Conservation (phyloP, 2,797 vertebrate genomes). For the Pelodytes ibericus region DNA sequence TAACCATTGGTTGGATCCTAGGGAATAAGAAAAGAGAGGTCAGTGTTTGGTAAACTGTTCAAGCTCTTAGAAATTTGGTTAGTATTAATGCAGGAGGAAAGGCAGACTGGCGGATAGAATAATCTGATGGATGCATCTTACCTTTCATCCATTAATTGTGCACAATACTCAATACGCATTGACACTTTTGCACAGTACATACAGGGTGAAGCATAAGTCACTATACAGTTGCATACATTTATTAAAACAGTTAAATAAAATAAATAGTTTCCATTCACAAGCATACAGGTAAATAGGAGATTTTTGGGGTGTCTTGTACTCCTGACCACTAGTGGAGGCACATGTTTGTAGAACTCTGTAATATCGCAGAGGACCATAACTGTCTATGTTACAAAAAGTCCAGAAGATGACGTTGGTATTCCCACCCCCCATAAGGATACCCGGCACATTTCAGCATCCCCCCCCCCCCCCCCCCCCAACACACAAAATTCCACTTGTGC, state of each 20-base stretch:
- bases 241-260: conserved; percentile 34
- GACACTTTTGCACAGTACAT: conserved; percentile 13
- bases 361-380: not conserved
- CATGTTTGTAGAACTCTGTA: not conserved
- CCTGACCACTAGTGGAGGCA: not conserved
- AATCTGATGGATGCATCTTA: conserved; percentile 7
- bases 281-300: conserved; percentile 24
- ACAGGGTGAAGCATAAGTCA: conserved; percentile 50
- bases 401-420: not conserved
- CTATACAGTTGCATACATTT: conserved; percentile 56
- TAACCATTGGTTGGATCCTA: conserved; percentile 96
- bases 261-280: conserved; percentile 33
- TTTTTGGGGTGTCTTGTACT: not conserved
- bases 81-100: not conserved
- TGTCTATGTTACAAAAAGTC: not conserved
- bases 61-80: conserved; percentile 4
- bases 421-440: not conserved
- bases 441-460: not conserved
- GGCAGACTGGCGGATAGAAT: not conserved
- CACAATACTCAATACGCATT: conserved; percentile 13
- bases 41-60: conserved; percentile 34
- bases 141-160: conserved; percentile 27
- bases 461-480: not conserved
- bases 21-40: conserved; percentile 10
- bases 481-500: too few relatives aligned